phyloP scores from a whole-genome alignment of 1,140 invertebrate genomes.

The Antheraea mylitta region DNA sequence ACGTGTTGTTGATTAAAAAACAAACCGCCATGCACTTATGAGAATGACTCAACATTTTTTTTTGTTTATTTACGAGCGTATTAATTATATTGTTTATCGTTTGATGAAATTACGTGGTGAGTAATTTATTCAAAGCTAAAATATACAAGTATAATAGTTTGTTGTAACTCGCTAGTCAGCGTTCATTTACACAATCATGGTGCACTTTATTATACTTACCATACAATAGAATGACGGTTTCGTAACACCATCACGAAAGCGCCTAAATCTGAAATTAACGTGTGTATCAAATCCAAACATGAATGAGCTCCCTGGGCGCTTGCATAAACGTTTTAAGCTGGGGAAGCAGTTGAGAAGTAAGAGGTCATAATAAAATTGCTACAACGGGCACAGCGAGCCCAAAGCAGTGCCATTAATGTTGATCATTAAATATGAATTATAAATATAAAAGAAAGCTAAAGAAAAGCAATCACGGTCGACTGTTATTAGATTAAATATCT shows the following conservation, averaged over 20 bases:
- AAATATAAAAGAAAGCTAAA: constrained; percentile 71
- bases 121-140: constrained; percentile 13
- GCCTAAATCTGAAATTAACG: constrained; percentile 75
- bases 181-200: constrained; percentile 53
- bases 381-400: constrained; percentile 29
- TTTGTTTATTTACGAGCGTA: background rate
- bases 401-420: constrained; percentile 67
- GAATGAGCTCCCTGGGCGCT: constrained; percentile 23
- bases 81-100: constrained; percentile 3
- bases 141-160: constrained; percentile 6
- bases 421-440: constrained; percentile 76
- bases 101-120: background rate
- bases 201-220: constrained; percentile 55
- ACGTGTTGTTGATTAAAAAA: constrained; percentile 20
- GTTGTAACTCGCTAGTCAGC: constrained; percentile 35
- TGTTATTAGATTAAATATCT: constrained; percentile 73
- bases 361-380: constrained; percentile 37
- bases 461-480: constrained; percentile 64
- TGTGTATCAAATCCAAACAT: constrained; percentile 48
- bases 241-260: constrained; percentile 66
- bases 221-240: constrained; percentile 61
- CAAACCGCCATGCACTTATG: constrained; percentile 13
- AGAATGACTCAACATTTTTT: constrained; percentile 12
- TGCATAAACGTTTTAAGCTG: constrained; percentile 12
- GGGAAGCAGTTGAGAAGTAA: constrained; percentile 25